Conservation (phyloP, 2,113 vertebrate species). For the Myrmecobius fasciatus region DNA sequence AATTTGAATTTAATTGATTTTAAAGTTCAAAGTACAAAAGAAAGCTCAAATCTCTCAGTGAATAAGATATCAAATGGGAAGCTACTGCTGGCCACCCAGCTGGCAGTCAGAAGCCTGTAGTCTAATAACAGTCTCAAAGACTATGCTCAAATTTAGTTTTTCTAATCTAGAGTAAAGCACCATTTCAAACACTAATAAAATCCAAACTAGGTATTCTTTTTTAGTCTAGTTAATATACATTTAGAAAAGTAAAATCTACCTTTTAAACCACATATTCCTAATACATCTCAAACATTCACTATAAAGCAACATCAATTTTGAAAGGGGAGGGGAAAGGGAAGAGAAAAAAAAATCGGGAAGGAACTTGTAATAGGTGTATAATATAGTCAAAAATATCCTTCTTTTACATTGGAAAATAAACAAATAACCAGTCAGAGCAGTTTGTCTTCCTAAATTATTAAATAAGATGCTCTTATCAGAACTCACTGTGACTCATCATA, state of each 20-base stretch:
- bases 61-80: constrained; percentile 68
- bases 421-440: constrained; percentile 86
- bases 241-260: constrained; percentile 69
- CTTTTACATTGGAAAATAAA: constrained; percentile 82
- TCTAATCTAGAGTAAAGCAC: constrained; percentile 63
- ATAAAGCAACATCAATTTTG: constrained; percentile 77
- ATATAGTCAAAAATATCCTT: constrained; percentile 79
- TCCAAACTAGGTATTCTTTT: constrained; percentile 70
- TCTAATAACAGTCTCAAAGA: constrained; percentile 61
- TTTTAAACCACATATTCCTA: constrained; percentile 77
- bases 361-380: constrained; percentile 81
- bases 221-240: constrained; percentile 72
- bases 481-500: constrained; percentile 94
- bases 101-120: constrained; percentile 66
- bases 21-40: constrained; percentile 75
- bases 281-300: constrained; percentile 77
- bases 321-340: constrained; percentile 70
- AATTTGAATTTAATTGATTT: constrained; percentile 69
- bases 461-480: constrained; percentile 88
- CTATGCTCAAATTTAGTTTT: constrained; percentile 55
- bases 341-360: constrained; percentile 75
- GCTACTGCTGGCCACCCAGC: constrained; percentile 61
- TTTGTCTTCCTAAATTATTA: constrained; percentile 86
- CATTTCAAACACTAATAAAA: constrained; percentile 72
- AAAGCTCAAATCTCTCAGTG: constrained; percentile 73